phyloP scores from a whole-genome alignment of 92 coral and sea anemone species.

The Umimayanthus chanpuru region DNA sequence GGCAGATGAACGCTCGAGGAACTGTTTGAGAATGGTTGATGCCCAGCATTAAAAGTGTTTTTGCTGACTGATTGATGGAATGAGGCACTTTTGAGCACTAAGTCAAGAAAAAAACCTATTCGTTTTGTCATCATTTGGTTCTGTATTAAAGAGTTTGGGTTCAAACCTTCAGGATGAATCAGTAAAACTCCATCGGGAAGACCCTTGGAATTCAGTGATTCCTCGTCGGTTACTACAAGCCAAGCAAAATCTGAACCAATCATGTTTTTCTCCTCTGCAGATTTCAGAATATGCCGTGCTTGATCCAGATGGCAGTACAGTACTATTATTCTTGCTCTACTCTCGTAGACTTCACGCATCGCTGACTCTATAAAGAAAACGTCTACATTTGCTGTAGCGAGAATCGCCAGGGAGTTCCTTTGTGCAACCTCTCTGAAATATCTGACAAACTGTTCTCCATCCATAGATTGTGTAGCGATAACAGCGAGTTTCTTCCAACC shows the following conservation, averaged over 20 bases:
- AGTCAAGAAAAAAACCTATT: neutral
- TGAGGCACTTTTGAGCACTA: neutral
- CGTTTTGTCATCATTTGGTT: neutral
- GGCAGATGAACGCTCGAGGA: neutral
- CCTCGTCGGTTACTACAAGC: slow-evolving; percentile 9
- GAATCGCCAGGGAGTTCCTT: slow-evolving; percentile 1
- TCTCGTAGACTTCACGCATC: neutral
- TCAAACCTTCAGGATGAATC: neutral
- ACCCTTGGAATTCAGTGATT: neutral
- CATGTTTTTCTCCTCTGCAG: neutral
- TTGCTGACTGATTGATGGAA: neutral
- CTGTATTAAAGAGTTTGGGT: no score
- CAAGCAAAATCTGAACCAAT: neutral
- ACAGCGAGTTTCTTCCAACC: slow-evolving; percentile 5
- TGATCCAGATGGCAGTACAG: slow-evolving; percentile 1
- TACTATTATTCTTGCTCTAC: neutral
- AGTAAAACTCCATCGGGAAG: neutral
- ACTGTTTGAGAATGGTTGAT: neutral
- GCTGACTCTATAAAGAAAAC: neutral
- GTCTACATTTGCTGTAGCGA: neutral
- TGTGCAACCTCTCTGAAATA: neutral
- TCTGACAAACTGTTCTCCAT: neutral
- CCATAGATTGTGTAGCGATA: neutral
- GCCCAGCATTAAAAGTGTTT: neutral
- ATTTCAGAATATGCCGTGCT: neutral